phyloP scores from a whole-genome alignment of 2,113 vertebrate genomes.

The Bungarus multicinctus region DNA sequence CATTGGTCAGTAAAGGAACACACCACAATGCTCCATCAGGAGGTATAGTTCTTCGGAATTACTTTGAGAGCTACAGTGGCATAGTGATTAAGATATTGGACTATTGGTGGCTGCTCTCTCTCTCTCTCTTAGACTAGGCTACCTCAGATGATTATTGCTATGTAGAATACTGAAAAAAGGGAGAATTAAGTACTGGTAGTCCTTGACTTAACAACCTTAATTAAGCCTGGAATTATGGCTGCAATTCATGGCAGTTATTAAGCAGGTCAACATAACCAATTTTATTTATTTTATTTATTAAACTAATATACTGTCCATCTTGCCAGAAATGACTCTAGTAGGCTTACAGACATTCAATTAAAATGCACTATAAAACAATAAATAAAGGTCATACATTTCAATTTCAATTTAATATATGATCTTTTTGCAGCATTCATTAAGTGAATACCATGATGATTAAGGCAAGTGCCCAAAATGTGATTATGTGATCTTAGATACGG shows the following conservation, averaged over 20 bases:
- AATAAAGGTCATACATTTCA: neutral
- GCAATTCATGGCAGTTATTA: too few relatives aligned
- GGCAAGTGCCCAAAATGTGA: neutral
- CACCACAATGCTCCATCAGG: neutral
- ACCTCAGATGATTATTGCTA: neutral
- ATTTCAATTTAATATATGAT: neutral
- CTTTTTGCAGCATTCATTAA: neutral
- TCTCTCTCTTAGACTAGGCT: neutral
- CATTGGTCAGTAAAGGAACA: neutral
- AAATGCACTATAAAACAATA: neutral
- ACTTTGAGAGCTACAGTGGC: neutral
- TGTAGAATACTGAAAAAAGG: neutral
- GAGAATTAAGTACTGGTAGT: neutral
- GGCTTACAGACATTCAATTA: neutral
- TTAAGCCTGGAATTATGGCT: neutral
- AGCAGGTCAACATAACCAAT: neutral
- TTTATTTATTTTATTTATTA: neutral
- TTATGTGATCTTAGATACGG: neutral
- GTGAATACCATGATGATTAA: neutral
- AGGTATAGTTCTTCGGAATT: neutral
- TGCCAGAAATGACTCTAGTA: neutral
- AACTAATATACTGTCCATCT: neutral
- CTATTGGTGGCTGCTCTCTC: neutral
- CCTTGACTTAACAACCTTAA: neutral
- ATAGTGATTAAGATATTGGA: neutral